These are phyloP conservation scores for Mormyrus iriodes DNA, from an alignment of 2,113 vertebrate species.

Conservation along the genomic window DNA sequence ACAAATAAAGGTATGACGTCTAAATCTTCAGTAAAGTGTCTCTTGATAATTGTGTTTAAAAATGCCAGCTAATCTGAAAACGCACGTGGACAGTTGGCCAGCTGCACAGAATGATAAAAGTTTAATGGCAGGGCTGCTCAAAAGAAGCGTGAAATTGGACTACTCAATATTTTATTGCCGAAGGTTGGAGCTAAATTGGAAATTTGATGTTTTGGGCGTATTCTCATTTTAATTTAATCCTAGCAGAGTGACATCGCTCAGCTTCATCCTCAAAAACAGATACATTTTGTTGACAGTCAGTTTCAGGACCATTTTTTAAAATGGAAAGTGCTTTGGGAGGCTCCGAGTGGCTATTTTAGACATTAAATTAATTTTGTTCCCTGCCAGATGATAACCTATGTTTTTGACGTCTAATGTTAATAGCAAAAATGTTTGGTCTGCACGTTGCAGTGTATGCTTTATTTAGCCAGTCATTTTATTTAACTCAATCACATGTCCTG, in stretches of 20 bases:
- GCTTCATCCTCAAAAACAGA: neutral
- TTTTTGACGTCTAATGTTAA: neutral
- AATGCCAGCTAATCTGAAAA: neutral
- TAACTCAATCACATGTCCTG: neutral
- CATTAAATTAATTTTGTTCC: neutral
- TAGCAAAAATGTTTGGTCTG: neutral
- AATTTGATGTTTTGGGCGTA: neutral
- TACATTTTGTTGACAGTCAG: neutral
- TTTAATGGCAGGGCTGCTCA: conserved; percentile 18
- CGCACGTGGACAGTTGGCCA: neutral
- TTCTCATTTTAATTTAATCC: neutral
- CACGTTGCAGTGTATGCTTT: neutral
- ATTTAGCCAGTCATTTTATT: neutral
- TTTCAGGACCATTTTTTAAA: neutral
- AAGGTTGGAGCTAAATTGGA: neutral
- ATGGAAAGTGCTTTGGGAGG: neutral
- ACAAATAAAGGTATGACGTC: conserved; percentile 63
- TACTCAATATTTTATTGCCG: conserved; percentile 32
- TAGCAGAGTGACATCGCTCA: neutral
- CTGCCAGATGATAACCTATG: neutral
- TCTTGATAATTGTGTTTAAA: neutral
- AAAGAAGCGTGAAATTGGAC: conserved; percentile 25
- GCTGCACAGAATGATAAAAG: conserved; percentile 20
- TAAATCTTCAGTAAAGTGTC: conserved; percentile 24
- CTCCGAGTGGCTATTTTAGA: neutral